A percentile compares a stretch with the other conserved stretches of the same genome.
phyloP scores from a whole-genome alignment of 2,797 vertebrate species.

The Malacoctenus gilli region DNA sequence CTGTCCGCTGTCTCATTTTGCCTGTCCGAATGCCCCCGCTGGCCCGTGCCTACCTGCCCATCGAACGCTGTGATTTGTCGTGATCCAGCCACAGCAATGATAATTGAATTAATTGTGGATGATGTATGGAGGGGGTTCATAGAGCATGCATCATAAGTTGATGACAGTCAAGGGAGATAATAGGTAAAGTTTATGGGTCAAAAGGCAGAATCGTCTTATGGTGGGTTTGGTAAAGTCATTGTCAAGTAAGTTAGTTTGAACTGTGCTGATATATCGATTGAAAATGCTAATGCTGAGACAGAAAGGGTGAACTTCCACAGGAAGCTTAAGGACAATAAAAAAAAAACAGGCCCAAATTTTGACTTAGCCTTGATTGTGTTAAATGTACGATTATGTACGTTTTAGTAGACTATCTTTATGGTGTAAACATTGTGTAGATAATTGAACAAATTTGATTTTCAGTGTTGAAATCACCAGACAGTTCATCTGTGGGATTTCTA shows the following conservation, averaged over 20 bases:
- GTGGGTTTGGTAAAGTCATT: constrained; percentile 57
- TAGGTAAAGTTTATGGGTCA: constrained; percentile 74
- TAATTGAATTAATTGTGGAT: constrained; percentile 79
- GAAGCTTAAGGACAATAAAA: no score
- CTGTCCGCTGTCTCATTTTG: constrained; percentile 74
- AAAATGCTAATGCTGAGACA: constrained; percentile 32
- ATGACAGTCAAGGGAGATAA: constrained; percentile 66
- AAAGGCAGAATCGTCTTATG: constrained; percentile 55
- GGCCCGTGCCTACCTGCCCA: constrained; percentile 63
- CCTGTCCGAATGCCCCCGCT: constrained; percentile 68
- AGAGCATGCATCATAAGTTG: constrained; percentile 76
- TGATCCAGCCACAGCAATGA: constrained; percentile 64
- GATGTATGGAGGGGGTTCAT: constrained; percentile 71
- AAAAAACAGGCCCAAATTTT: no score
- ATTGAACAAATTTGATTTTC: no score
- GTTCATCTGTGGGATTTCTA: no score
- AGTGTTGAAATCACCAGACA: no score
- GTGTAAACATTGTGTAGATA: no score
- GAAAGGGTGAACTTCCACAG: no score
- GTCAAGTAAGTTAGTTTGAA: constrained; percentile 30
- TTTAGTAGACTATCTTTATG: no score
- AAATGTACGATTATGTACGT: no score
- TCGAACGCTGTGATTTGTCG: constrained; percentile 70
- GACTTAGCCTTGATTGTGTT: no score
- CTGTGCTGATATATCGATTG: constrained; percentile 32